Conservation (phyloP, 2,113 vertebrate genomes). For the Piliocolobus tephrosceles region DNA sequence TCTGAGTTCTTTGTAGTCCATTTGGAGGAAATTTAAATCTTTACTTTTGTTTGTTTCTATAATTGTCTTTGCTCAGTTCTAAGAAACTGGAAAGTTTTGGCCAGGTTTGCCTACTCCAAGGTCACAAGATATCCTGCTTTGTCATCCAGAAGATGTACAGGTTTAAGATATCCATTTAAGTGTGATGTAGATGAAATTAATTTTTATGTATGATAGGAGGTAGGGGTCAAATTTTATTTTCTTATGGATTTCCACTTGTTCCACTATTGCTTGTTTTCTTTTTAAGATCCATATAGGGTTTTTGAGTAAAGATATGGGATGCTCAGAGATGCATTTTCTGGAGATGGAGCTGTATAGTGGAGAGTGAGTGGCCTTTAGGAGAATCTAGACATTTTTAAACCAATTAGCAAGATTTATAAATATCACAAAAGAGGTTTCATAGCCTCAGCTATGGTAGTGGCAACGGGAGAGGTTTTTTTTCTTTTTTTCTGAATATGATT, state of each 20-base stretch:
- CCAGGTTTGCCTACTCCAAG: neutral
- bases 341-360: no score
- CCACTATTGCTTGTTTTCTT: neutral
- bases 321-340: neutral
- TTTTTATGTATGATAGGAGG: neutral
- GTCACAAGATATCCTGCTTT: neutral
- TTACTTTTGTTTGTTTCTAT: neutral
- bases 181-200: neutral
- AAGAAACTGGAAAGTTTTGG: neutral
- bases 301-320: neutral
- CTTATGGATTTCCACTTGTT: neutral
- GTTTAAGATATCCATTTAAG: neutral
- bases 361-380: neutral
- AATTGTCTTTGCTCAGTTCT: neutral
- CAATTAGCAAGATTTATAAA: neutral
- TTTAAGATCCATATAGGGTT: neutral
- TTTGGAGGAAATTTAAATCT: neutral
- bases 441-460: neutral
- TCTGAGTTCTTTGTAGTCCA: neutral
- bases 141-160: neutral
- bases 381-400: neutral
- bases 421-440: neutral
- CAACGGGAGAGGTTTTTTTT: neutral
- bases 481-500: neutral
- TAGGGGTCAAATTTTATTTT: neutral